Evolutionary conservation across 2,888 invertebrate genomes (phyloP), one percentile per base, ranked within the genome.

Genomic region (Hirtodrosophila trivittata): DNA sequence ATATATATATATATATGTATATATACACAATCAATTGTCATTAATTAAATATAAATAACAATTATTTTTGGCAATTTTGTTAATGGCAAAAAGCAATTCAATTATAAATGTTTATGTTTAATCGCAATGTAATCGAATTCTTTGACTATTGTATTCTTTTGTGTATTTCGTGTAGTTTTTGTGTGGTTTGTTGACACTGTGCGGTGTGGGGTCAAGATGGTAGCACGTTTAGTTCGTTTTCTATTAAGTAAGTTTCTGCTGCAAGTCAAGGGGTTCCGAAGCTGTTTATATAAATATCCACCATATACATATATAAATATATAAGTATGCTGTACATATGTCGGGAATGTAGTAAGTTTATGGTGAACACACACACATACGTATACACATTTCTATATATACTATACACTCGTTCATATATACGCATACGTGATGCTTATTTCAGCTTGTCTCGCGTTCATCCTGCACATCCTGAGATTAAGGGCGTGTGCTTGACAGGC

Each of bases 401-500:
- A 39, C 13, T 16, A 26, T 1, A 35, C 1, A 33, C 16, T n/a
- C 14, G 18, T 21, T 5, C 5, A 18, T 26, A 30, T n/a, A 37
- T 16, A 25, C 33, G 1, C 41, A 69, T 35, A 63, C 63, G 68
- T 63, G 70, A 73, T 60, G 63, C 63, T 63, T 52, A 13, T 26
- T 43, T 32, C 13, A 6, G 42, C 33, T 47, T 64, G 38, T 21
- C 8, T 21, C 49, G 67, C 28, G 45, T 47, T 60, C 37, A 33
- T 46, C 56, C 18, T 52, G 65, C 59, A 33, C 75, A 75, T 71
- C 72, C 69, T 57, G 57, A 73, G 73, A 75, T 84, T 73, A 75
- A 70, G 51, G 69, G 77, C 78, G 71, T 82, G 85, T 78, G 70
- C 70, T 75, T 83, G 85, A 85, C 82, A 83, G 85, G 70, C 73